Evolutionary conservation across 2,888 invertebrate species (phyloP).

Genomic region (Iphiclides podalirius): DNA sequence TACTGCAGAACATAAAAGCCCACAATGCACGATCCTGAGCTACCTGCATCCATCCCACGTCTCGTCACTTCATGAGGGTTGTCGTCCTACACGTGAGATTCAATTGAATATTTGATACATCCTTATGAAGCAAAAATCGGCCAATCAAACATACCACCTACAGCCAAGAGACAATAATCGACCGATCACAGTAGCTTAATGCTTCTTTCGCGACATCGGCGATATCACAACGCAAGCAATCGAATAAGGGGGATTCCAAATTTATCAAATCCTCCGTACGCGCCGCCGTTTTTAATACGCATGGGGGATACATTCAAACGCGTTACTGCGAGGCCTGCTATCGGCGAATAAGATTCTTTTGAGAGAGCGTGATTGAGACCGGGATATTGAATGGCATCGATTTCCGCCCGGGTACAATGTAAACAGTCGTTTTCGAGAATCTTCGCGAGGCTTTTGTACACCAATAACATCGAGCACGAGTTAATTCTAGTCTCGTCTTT

Average conservation of each 20-base stretch:
- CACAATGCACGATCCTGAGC: no score
- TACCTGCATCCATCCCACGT: no score
- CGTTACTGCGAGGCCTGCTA: conserved; percentile 24
- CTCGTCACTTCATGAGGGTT: no score
- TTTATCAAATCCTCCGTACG: conserved; percentile 21
- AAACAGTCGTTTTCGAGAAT: conserved; percentile 29
- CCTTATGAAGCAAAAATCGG: no score
- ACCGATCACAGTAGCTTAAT: no score
- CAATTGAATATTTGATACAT: no score
- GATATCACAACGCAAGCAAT: conserved; percentile 8
- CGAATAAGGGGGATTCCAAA: conserved; percentile 16
- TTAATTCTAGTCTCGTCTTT: no score
- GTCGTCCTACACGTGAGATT: no score
- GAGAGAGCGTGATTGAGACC: conserved; percentile 34
- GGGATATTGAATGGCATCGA: conserved; percentile 41
- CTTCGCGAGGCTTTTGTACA: conserved; percentile 23
- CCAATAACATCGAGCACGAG: conserved; percentile 28
- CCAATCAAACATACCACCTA: no score
- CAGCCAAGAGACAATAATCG: no score
- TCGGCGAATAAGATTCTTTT: conserved; percentile 33
- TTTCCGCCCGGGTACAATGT: conserved; percentile 32
- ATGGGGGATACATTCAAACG: conserved; percentile 21
- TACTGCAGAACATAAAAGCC: no score
- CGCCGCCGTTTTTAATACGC: conserved; percentile 12
- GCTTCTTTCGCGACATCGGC: conserved; percentile 5